Percentiles rank a stretch among this genome's conserved stretches.
These are phyloP conservation scores for Aromia moschata DNA, from an alignment of 2,888 invertebrate species.

Conservation along the genomic window DNA sequence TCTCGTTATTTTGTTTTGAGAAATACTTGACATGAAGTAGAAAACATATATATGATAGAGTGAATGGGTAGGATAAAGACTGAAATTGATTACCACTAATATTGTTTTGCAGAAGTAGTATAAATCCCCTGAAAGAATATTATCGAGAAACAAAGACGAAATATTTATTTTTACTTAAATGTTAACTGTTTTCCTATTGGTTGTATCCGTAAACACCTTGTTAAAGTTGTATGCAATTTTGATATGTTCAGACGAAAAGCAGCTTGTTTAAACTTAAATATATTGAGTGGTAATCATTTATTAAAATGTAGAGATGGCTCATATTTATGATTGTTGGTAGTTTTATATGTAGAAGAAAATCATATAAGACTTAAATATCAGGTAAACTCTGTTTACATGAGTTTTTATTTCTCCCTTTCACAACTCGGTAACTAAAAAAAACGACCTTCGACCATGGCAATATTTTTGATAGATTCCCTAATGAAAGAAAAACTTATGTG, in stretches of 20 bases:
- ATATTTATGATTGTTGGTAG: conserved; percentile 25
- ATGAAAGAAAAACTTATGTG: conserved; percentile 28
- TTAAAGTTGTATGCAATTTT: too few relatives aligned
- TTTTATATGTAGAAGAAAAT: conserved; percentile 24
- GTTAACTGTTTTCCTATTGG: background rate
- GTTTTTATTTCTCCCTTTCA: conserved; percentile 29
- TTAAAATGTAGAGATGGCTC: conserved; percentile 19
- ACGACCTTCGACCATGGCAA: background rate
- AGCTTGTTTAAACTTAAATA: background rate
- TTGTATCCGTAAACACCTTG: background rate
- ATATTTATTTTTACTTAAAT: background rate
- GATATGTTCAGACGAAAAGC: background rate
- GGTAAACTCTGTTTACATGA: conserved; percentile 23
- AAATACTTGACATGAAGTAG: conserved; percentile 17
- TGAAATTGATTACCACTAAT: conserved; percentile 26
- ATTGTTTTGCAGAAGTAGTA: conserved; percentile 5
- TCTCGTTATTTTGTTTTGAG: background rate
- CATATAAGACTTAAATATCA: conserved; percentile 33
- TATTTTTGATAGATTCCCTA: conserved; percentile 12
- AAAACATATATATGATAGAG: conserved; percentile 11
- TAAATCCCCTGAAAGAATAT: too few relatives aligned
- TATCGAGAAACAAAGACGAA: background rate
- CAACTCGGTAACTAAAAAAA: conserved; percentile 2
- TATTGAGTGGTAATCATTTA: conserved; percentile 19
- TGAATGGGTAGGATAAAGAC: conserved; percentile 21